Percentiles rank a stretch among this genome's conserved stretches.
phyloP scores from a whole-genome alignment of 2,888 invertebrate species.

The Drosophila suboccidentalis region DNA sequence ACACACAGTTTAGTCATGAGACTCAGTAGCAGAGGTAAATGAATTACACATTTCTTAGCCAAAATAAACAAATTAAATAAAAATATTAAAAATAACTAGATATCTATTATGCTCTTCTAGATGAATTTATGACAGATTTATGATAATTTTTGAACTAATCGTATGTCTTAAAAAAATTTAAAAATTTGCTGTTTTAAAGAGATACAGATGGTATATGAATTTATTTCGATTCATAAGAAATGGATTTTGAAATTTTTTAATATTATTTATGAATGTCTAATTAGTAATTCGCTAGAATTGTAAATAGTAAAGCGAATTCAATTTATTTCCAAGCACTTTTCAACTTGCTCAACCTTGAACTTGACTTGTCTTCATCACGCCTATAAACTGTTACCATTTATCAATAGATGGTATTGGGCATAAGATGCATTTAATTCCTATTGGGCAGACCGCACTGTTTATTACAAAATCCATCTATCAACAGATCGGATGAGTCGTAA shows the following conservation, averaged over 20 bases:
- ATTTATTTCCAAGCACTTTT: not conserved
- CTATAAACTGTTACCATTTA: slow-evolving; percentile 12
- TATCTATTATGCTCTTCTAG: not conserved
- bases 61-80: slow-evolving; percentile 3
- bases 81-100: not conserved
- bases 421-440: not conserved
- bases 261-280: slow-evolving; percentile 13
- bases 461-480: slow-evolving; percentile 61
- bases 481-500: slow-evolving; percentile 40
- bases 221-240: not conserved
- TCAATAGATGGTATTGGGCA: slow-evolving; percentile 3
- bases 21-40: not conserved
- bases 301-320: slow-evolving; percentile 4
- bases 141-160: not conserved
- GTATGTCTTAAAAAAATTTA: not conserved
- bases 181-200: not conserved
- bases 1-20: not conserved
- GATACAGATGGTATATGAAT: slow-evolving; percentile 4
- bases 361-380: slow-evolving; percentile 20
- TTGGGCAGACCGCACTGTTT: slow-evolving; percentile 42
- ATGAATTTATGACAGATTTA: slow-evolving; percentile 15
- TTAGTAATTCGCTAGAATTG: slow-evolving; percentile 5
- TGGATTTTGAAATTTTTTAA: slow-evolving; percentile 1
- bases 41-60: not conserved
- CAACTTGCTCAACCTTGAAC: slow-evolving; percentile 31